Evolutionary conservation across 2,797 vertebrate species (phyloP), one percentile per base, ranked within the genome.

Genomic region (Acanthurus tractus): DNA sequence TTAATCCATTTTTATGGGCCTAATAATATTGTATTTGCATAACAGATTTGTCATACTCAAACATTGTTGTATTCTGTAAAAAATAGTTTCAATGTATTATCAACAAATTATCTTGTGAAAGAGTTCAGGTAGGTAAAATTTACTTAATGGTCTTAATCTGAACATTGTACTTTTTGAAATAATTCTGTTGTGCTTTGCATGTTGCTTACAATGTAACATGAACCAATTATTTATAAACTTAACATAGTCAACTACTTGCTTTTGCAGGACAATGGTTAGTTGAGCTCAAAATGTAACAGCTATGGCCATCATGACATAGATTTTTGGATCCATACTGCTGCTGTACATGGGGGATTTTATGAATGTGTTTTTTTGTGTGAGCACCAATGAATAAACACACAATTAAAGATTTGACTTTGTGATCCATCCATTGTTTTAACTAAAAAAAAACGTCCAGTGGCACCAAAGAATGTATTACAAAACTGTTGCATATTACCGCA

Each of bases 181-280:
- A 63, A 65, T 80, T 81, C 56, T 78, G 55, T 87, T 93, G 84
- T 92, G 88, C 79, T 92, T 89, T 90, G 92, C 93, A 95, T 95
- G 93, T 94, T 94, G 88, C 84, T 88, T 81, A 85, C 83, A 79
- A 84, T 78, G 90, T 94, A 91, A 95, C 89, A 94, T 94, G 88
- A 88, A 91, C 67, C 82, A 86, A 87, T 91, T 87, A 93, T 93
- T 93, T 93, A 92, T 92, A 61, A 86, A 74, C 70, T 72, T 78
- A 79, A 83, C 63, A 72, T 85, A 82, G 69, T 69, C 2, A 0
- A 68, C 68, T 63, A 42, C 48, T 79, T 64, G 49, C 79, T 88
- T 63, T 83, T 88, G 83, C 83, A 84, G 86, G 89, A 92, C 77
- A 88, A 82, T 78, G 55, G 55, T 83, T 79, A 74, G 46, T 83